Evolutionary conservation across 2,113 vertebrate species (phyloP).

Genomic region (Ochotona curzoniae): DNA sequence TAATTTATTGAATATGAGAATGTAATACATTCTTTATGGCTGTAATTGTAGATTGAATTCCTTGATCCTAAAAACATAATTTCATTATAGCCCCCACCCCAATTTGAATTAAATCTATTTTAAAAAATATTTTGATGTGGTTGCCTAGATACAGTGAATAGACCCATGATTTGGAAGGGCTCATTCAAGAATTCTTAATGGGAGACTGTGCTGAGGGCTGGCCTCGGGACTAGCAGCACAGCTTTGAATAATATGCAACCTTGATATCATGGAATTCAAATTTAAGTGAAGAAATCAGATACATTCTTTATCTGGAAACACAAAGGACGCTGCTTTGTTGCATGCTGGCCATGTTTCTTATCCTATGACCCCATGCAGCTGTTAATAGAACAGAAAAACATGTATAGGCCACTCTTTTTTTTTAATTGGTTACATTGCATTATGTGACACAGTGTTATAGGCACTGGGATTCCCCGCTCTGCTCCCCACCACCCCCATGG

Average conservation of each 20-base stretch:
- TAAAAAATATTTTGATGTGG: too few relatives aligned
- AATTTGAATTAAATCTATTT: too few relatives aligned
- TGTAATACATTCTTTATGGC: not conserved
- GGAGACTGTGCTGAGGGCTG: not conserved
- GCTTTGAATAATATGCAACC: not conserved
- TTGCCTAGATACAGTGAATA: not conserved
- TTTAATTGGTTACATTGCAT: too few relatives aligned
- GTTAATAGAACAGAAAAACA: too few relatives aligned
- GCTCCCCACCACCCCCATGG: too few relatives aligned
- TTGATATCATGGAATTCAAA: not conserved
- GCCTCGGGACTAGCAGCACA: not conserved
- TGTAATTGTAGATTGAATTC: constrained; percentile 7
- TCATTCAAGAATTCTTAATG: not conserved
- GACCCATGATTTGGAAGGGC: not conserved
- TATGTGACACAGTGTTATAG: too few relatives aligned
- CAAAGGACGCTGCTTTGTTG: not conserved
- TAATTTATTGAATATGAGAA: constrained; percentile 1
- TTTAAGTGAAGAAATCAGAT: not conserved
- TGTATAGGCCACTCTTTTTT: too few relatives aligned
- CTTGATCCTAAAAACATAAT: not conserved
- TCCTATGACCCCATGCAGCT: not conserved
- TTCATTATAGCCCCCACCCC: not conserved
- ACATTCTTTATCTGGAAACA: not conserved
- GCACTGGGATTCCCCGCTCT: too few relatives aligned
- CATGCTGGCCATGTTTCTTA: not conserved